phyloP scores from a whole-genome alignment of 1,140 invertebrate species.

The Steinernema khuongi region DNA sequence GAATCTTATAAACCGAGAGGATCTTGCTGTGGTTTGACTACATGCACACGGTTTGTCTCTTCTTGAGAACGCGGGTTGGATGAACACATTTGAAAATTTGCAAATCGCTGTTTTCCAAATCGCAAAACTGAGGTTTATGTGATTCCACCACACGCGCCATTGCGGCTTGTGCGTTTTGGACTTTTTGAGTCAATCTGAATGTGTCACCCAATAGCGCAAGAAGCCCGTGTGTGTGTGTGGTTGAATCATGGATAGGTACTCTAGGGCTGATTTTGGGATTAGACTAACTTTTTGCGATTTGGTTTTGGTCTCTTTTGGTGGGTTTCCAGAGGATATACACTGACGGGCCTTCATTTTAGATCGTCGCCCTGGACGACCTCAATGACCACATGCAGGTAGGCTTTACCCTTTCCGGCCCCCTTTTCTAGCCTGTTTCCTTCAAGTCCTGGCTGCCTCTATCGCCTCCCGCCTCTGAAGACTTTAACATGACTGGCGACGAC shows the following conservation, averaged over 20 bases:
- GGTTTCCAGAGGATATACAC: not conserved
- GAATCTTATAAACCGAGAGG: not conserved
- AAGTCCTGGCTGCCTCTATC: constrained; percentile 34
- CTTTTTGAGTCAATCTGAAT: not conserved
- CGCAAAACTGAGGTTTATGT: not conserved
- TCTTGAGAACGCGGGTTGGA: not conserved
- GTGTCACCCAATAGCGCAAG: not conserved
- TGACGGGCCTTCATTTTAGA: constrained; percentile 4
- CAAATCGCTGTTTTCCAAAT: constrained; percentile 15
- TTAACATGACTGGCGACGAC: constrained; percentile 30
- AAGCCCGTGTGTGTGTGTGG: constrained; percentile 6
- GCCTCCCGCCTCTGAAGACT: constrained; percentile 27
- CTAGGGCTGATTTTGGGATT: not conserved
- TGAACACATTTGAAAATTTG: constrained; percentile 15
- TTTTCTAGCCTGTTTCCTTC: constrained; percentile 15
- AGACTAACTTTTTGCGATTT: not conserved
- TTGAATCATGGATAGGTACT: not conserved
- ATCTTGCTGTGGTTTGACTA: not conserved
- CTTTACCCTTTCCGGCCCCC: not conserved
- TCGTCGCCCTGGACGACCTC: not conserved
- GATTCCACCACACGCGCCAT: not conserved
- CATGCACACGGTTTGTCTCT: not conserved
- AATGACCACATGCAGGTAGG: constrained; percentile 4
- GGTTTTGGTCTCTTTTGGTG: not conserved
- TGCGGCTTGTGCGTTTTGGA: not conserved